Base-by-base conservation (phyloP, 2,888 invertebrate genomes). In the Zelleria hepariella region DNA sequence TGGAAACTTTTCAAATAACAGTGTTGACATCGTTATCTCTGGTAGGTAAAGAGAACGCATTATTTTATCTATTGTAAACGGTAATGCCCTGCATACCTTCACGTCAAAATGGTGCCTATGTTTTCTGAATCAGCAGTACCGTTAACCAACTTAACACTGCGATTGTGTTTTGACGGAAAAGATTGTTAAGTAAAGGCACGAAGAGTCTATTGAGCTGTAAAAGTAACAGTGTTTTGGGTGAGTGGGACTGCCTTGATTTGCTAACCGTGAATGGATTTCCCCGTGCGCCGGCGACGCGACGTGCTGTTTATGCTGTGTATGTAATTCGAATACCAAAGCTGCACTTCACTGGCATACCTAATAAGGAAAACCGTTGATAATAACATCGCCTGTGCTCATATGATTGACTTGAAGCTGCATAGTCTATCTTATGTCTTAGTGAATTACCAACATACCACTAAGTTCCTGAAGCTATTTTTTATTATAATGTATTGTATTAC, bases 191-290 rank as follows among this genome's bases (percentile, higher is more conserved):
- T 15, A 15, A 3, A 2, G 3, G 32, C 15, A 42, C 10, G 10
- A 42, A 10, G 32, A 10, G 15, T 42, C 10, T 10, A 4, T 42
- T 42, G 15, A 42, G 4, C 10, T 42, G 5, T 42, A 42, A 42
- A 42, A 42, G 32, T 15, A 42, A 42, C 32, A 42, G 15, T 10
- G 15, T n/a, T n/a, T n/a, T 1, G 32, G 32, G 15, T 42, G 5
- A 42, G 15, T 15, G 2, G 4, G 32, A 42, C 2, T 42, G 32
- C 32, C 4, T 2, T 15, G 1, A 2, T 10, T 32, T 48, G 32
- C 20, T 25, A 48, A 49, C 47, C 49, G 25, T 47, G 53, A 53
- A 59, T 54, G 53, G 53, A 53, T 24, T 53, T 53, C 53, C 53
- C 53, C 53, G 53, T 10, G 24, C 25, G 25, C 53, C 23, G n/a